Evolutionary conservation across 37 sponge, comb jelly and placozoan species (phyloP).

Genomic region (Beroe forskalii): DNA sequence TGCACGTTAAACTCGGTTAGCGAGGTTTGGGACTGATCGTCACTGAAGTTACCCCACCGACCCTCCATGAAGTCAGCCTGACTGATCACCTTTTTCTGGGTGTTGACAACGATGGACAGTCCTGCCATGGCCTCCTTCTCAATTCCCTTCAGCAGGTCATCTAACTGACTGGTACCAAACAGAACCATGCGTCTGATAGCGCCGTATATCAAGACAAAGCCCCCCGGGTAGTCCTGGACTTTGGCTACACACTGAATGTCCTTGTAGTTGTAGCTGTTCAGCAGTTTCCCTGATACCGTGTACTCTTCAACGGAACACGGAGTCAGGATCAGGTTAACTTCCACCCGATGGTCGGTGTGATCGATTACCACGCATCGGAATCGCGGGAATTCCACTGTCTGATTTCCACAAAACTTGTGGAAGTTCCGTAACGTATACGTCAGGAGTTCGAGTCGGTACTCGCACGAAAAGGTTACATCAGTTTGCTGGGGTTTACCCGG

Average conservation of each 20-base stretch:
- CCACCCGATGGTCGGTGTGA: constrained; percentile 26
- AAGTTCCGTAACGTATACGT: constrained; percentile 76
- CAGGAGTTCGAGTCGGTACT: constrained; percentile 86
- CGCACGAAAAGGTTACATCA: constrained; percentile 91
- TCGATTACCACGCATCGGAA: constrained; percentile 57
- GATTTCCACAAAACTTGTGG: constrained; percentile 2
- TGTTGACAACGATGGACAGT: constrained; percentile 35
- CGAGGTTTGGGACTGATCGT: constrained; percentile 93
- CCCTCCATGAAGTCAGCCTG: constrained; percentile 46
- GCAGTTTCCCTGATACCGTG: constrained; percentile 64
- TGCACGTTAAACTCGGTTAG: constrained; percentile 89
- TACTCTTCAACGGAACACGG: constrained; percentile 66
- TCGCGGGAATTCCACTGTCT: constrained; percentile 14
- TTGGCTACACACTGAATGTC: constrained; percentile 85
- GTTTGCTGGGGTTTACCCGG: constrained; percentile 68
- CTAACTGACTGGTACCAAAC: constrained; percentile 46
- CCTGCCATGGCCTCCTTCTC: constrained; percentile 56
- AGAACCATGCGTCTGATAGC: constrained; percentile 73
- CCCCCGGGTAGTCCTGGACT: constrained; percentile 85
- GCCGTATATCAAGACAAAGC: constrained; percentile 76
- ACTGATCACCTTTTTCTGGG: constrained; percentile 32
- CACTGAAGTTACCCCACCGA: constrained; percentile 70
- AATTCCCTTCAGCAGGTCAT: neutral
- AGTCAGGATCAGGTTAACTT: constrained; percentile 22
- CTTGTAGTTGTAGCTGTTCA: constrained; percentile 87